Base-by-base conservation (phyloP, 2,888 invertebrate species). In the Cerastis rubricosa region DNA sequence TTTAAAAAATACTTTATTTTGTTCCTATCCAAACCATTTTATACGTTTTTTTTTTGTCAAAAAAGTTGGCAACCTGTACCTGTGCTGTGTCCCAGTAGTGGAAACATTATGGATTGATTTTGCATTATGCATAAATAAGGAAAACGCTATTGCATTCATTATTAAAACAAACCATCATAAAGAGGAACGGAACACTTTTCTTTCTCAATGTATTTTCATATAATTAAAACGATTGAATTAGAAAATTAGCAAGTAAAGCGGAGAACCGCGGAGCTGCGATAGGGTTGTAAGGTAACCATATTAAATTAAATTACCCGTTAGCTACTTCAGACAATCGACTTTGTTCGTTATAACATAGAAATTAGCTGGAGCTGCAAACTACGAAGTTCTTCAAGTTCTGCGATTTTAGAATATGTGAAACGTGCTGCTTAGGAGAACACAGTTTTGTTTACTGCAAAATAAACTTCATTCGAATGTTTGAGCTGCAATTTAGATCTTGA, bases 261-360 rank as follows among this genome's bases (percentile, higher is more conserved):
- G 57, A 25, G 47, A 35, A 43, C 29, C 17, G 35, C 57, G 22
- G 25, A 59, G 17, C 61, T 45, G 11, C 29, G 40, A 14, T 40
- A 47, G 9, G 29, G 49, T 49, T 11, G 29, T 17, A 19, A 51
- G 51, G 47, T 49, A 74, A 64, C 51, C 19, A 73, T 43, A 51
- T 76, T 54, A 17, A 29, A 75, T 75, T 75, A 45, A 45, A 54
- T 75, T 51, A 57, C 54, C 57, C 40, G 45, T 65, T 25, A 47
- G 54, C 64, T 17, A 40, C 40, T 76, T 40, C 75, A 76, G 43
- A 64, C 63, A 29, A 74, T 74, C 29, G 35, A 51, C 43, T 75
- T 64, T 47, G 76, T 54, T 54, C 51, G 74, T 25, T 63, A 45
- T n/a, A 35, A 43, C 43, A 54, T 47, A 47, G 64, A 54, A 75